These are phyloP conservation scores for Cochlearius cochlearius DNA, from an alignment of 2,113 vertebrate genomes.

Conservation along the genomic window DNA sequence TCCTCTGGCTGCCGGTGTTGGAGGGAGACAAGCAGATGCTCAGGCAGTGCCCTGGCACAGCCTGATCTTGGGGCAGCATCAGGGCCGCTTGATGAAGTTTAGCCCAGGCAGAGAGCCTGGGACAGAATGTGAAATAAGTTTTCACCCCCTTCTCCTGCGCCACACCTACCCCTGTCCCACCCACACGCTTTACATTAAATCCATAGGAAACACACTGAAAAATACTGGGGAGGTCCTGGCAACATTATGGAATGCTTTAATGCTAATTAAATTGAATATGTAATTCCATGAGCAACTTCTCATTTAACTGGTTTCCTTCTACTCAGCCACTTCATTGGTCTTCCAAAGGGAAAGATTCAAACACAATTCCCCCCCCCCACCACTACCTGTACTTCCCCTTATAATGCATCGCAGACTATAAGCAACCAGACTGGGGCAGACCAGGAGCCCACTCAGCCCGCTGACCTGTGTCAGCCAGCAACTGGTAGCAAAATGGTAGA, in stretches of 20 bases:
- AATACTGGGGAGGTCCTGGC: neutral
- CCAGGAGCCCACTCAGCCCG: neutral
- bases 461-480: neutral
- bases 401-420: neutral
- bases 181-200: neutral
- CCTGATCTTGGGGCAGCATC: neutral
- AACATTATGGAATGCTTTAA: neutral
- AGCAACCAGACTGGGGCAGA: neutral
- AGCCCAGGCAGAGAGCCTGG: neutral
- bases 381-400: neutral
- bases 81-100: neutral
- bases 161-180: neutral
- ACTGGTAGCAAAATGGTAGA: neutral
- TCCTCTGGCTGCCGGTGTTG: neutral
- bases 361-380: neutral
- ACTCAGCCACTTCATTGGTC: neutral
- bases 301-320: neutral
- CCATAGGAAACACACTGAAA: neutral
- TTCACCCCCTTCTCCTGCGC: fast-evolving
- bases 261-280: neutral
- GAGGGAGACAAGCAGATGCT: neutral
- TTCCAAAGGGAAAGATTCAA: neutral
- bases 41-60: fast-evolving
- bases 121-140: neutral
- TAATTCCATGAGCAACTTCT: neutral